Base-by-base conservation (phyloP, 1,140 invertebrate genomes). In the Sarcophaga bullata region DNA sequence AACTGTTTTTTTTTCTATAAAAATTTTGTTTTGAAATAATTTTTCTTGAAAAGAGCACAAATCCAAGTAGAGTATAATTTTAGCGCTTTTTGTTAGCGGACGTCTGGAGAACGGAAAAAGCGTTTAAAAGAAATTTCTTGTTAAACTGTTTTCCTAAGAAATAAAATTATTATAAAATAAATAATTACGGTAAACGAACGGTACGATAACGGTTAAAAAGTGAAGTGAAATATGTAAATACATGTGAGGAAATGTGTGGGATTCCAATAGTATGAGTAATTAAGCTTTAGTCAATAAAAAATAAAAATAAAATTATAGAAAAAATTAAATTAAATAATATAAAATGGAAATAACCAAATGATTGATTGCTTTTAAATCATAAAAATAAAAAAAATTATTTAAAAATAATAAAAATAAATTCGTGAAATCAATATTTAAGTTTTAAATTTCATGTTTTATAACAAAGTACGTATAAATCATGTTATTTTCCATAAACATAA, bases 11-110 rank as follows among this genome's bases (percentile, higher is more conserved):
- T 37, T 37, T 37, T 4, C 1, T 19, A 68, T 68, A 68, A 68
- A 9, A 68, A 58, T 10, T 19, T 19, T 19, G n/a, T 68, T 68
- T 68, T 68, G n/a, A 17, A 25, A 68, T 68, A 68, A 68, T 68
- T 68, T 37, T 19, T 68, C 62, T 68, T 68, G 25, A 37, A 37
- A 68, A 68, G 62, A 68, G 62, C 17, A 25, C 62, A 37, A 37
- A 37, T 4, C 25, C 25, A 68, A 75, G 73, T 78, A 68, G 75
- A 78, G 75, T 78, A 78, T 49, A 50, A 78, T 78, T 78, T 78
- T 3, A 50, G 50, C 75, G 75, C 75, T 52, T 19, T 78, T 52
- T 78, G 75, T 49, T 52, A 78, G 17, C 75, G 75, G 75, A 78
- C 75, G 75, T 78, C 17, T 15, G 17, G 19, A 68, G 19, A 52